These are phyloP conservation scores for Ectemnius continuus DNA, from an alignment of 2,888 invertebrate species.

Conservation along the genomic window DNA sequence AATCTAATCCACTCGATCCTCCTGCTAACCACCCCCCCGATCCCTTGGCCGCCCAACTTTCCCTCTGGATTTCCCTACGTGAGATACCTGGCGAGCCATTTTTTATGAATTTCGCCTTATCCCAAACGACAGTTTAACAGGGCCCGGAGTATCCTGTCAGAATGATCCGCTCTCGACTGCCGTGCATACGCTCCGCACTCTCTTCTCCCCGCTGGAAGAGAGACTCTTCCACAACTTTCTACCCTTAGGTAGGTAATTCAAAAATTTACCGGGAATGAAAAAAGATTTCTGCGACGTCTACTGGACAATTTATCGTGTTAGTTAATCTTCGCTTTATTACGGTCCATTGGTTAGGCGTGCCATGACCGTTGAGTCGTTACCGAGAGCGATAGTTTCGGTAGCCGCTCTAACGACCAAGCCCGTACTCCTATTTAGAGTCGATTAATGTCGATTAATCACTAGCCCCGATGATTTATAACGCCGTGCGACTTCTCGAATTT, in stretches of 20 bases:
- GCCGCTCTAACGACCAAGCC: slow-evolving; percentile 32
- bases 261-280: slow-evolving; percentile 14
- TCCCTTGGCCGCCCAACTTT: slow-evolving; percentile 4
- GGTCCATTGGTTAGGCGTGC: slow-evolving; percentile 19
- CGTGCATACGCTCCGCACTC: background rate
- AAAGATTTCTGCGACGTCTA: slow-evolving; percentile 10
- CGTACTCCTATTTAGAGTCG: slow-evolving; percentile 33
- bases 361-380: slow-evolving; percentile 31
- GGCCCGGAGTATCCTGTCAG: slow-evolving; percentile 22
- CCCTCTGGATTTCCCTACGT: slow-evolving; percentile 9
- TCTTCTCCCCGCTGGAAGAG: background rate
- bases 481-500: background rate
- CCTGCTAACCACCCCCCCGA: background rate
- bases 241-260: slow-evolving; percentile 5
- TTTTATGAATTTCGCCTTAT: slow-evolving; percentile 48
- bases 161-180: slow-evolving; percentile 10
- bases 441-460: slow-evolving; percentile 41
- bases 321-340: slow-evolving; percentile 47
- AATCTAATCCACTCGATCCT: slow-evolving; percentile 25
- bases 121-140: slow-evolving; percentile 41
- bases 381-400: slow-evolving; percentile 36
- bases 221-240: background rate
- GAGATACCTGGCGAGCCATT: background rate
- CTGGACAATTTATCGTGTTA: slow-evolving; percentile 34
- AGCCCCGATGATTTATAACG: slow-evolving; percentile 29